Conservation (phyloP, 2,113 vertebrate species). For the Pachypanchax playfairii region DNA sequence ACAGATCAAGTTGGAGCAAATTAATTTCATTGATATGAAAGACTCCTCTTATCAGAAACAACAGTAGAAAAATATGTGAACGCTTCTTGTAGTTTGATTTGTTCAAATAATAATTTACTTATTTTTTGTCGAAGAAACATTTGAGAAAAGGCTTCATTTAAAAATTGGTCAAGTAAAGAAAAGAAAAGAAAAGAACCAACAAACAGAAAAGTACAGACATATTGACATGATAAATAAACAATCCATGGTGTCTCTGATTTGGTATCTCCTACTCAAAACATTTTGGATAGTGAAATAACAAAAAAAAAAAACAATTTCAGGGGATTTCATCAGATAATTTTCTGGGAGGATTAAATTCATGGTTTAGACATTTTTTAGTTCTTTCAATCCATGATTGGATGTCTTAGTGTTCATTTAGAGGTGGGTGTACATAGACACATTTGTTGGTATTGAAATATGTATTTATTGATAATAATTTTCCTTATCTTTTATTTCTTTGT, state of each 20-base stretch:
- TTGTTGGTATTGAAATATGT: too few species aligned
- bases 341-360: neutral
- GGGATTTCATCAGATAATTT: slow-evolving; percentile 18
- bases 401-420: neutral
- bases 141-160: too few species aligned
- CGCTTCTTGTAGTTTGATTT: too few species aligned
- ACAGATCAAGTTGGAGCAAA: too few species aligned
- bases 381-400: neutral
- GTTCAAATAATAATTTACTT: too few species aligned
- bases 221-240: neutral
- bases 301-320: slow-evolving; percentile 15
- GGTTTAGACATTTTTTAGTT: neutral
- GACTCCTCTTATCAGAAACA: neutral
- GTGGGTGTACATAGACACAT: neutral
- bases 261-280: neutral
- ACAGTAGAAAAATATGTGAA: too few species aligned
- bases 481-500: too few species aligned
- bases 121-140: too few species aligned
- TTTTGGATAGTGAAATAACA: too few species aligned
- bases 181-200: neutral
- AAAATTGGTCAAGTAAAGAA: too few species aligned
- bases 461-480: too few species aligned
- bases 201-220: neutral
- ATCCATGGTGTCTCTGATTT: neutral
- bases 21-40: neutral